Evolutionary conservation across 2,888 invertebrate species (phyloP).

Genomic region (Plebejus anna): DNA sequence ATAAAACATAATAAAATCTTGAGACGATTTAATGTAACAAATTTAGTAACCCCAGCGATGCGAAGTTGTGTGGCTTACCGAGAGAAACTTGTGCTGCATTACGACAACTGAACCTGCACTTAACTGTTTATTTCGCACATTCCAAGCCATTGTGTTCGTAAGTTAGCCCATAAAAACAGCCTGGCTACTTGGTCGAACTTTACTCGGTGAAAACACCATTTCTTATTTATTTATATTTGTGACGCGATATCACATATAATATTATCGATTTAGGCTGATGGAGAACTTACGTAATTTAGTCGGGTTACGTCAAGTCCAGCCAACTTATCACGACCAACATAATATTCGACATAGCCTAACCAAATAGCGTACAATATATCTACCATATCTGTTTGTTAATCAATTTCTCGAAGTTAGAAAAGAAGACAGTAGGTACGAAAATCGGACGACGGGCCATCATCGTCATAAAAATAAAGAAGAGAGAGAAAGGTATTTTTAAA

Average conservation of each 20-base stretch:
- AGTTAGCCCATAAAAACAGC: conserved; percentile 42
- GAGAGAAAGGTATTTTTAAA: neutral
- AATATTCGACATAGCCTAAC: neutral
- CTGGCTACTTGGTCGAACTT: conserved; percentile 28
- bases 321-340: neutral
- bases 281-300: neutral
- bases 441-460: neutral
- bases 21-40: conserved; percentile 29
- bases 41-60: conserved; percentile 49
- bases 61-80: conserved; percentile 58
- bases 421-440: neutral
- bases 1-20: conserved; percentile 5
- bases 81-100: conserved; percentile 64
- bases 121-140: conserved; percentile 75
- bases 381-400: too few relatives aligned
- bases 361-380: neutral
- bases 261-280: neutral
- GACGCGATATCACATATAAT: neutral
- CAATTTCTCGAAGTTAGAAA: neutral
- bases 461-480: neutral
- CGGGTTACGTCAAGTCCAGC: neutral
- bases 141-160: conserved; percentile 58
- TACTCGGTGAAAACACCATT: neutral
- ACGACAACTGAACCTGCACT: conserved; percentile 72
- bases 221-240: neutral